phyloP scores from a whole-genome alignment of 2,888 invertebrate species.

The Thumatha senex region DNA sequence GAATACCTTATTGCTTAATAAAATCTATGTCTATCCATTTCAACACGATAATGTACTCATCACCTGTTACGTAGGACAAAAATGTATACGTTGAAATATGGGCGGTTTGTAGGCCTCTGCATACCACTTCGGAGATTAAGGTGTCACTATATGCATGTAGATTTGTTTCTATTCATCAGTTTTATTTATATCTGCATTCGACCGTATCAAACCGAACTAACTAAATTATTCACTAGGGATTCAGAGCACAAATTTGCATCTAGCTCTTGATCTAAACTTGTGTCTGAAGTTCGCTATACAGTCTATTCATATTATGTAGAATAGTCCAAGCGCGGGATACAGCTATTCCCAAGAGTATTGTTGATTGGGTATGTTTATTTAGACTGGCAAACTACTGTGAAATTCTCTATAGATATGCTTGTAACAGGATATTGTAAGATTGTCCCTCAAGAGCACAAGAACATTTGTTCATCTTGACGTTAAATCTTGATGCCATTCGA shows the following conservation, averaged over 20 bases:
- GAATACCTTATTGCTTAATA: no score
- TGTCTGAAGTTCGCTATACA: background rate
- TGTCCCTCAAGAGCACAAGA: no score
- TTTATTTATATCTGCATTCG: background rate
- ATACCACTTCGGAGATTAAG: no score
- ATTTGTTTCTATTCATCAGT: background rate
- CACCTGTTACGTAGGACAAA: no score
- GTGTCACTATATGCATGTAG: no score
- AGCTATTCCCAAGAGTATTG: background rate
- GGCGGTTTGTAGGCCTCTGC: no score
- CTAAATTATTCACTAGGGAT: background rate
- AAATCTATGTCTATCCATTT: no score
- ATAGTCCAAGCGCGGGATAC: background rate
- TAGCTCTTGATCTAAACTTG: background rate
- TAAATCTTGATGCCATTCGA: no score
- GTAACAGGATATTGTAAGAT: no score
- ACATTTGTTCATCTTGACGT: no score
- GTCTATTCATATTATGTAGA: background rate
- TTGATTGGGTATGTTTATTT: background rate
- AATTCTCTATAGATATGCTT: background rate
- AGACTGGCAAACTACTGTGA: background rate
- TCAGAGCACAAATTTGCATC: background rate
- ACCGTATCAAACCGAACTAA: background rate
- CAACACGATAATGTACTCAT: no score
- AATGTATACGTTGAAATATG: no score